Percentiles rank a stretch among this genome's conserved stretches.
Evolutionary conservation across 2,797 vertebrate genomes (phyloP).

Genomic region (Chrosomus eos): DNA sequence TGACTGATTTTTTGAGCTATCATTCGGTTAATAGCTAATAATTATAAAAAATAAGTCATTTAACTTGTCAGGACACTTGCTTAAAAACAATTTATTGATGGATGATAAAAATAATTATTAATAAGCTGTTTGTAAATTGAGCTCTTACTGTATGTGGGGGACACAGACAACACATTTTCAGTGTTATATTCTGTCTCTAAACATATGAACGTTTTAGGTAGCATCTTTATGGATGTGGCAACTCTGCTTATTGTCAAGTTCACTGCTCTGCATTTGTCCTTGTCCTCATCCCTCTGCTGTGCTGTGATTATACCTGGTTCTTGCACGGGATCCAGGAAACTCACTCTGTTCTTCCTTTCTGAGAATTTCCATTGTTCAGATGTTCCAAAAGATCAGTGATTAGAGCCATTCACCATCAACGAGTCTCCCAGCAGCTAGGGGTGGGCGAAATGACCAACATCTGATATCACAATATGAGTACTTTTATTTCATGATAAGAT

Average conservation of each 20-base stretch:
- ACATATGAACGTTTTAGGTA: conserved; percentile 6
- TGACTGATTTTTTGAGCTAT: background rate
- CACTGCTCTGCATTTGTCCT: conserved; percentile 26
- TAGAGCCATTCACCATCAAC: conserved; percentile 24
- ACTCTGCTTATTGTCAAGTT: conserved; percentile 57
- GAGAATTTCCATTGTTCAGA: conserved; percentile 20
- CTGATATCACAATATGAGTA: background rate
- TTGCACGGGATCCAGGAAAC: conserved; percentile 43
- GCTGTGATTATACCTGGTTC: conserved; percentile 41
- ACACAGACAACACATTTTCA: background rate
- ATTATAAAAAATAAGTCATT: background rate
- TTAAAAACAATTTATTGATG: background rate
- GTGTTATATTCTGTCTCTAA: conserved; percentile 37
- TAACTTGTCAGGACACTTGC: background rate
- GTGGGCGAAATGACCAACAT: background rate
- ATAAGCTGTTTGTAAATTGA: background rate
- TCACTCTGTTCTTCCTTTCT: conserved; percentile 33
- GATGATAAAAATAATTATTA: background rate
- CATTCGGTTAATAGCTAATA: background rate
- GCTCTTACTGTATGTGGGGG: conserved; percentile 14
- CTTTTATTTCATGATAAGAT: background rate
- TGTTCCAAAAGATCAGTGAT: conserved; percentile 20
- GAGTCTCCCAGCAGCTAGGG: background rate
- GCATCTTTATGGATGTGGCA: conserved; percentile 24
- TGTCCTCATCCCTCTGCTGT: conserved; percentile 37